Percentiles rank a stretch among this genome's conserved stretches.
Conservation (phyloP, 2,888 invertebrate species). For the Muschampia staudingeri region DNA sequence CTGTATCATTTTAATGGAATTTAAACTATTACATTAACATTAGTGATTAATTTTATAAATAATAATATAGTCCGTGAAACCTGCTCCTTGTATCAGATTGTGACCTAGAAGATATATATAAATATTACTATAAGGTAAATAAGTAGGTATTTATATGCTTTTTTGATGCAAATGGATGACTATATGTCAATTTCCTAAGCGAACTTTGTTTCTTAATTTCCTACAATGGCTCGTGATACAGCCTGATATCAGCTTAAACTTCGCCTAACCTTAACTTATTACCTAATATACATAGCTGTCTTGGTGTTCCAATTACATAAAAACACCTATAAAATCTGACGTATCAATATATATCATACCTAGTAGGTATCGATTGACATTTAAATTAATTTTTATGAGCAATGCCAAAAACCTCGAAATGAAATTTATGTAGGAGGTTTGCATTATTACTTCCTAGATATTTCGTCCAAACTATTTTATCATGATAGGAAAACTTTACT, state of each 20-base stretch:
- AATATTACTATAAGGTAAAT: not conserved
- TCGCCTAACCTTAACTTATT: conserved; percentile 2
- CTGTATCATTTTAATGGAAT: no score
- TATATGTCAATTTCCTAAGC: conserved; percentile 5
- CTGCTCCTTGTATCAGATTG: not conserved
- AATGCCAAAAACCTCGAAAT: conserved; percentile 7
- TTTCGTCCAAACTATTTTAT: not conserved
- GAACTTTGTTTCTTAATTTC: conserved; percentile 16
- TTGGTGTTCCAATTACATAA: conserved; percentile 22
- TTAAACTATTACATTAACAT: no score
- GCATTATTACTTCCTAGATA: conserved; percentile 29
- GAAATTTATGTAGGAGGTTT: not conserved
- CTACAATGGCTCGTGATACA: conserved; percentile 23
- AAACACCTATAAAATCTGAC: not conserved
- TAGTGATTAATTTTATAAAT: not conserved
- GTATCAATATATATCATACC: not conserved
- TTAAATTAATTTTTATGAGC: conserved; percentile 16
- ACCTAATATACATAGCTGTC: not conserved
- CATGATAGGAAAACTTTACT: not conserved
- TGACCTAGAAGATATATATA: conserved; percentile 19
- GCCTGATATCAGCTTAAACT: not conserved
- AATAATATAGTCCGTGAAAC: not conserved
- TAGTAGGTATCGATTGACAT: conserved; percentile 20
- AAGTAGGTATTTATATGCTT: not conserved
- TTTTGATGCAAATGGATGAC: conserved; percentile 28